Evolutionary conservation across 2,113 vertebrate genomes (phyloP), one percentile per base, ranked within the genome.

Genomic region (Oryzias melastigma): DNA sequence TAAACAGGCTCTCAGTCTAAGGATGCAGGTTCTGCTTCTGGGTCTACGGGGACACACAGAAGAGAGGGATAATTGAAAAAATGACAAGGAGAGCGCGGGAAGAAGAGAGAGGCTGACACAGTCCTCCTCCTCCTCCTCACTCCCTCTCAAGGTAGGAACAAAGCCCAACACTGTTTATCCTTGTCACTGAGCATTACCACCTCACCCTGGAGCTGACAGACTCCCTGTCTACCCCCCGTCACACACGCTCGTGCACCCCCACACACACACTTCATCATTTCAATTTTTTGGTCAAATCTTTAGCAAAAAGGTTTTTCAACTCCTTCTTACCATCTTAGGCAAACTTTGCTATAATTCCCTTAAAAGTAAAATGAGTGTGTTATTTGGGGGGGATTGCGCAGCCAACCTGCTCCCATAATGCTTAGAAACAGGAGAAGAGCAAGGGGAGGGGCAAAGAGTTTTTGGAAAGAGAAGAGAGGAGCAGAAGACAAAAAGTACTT

Each of bases 11-110:
- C 84, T 90, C 85, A 85, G 84, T 91, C 87, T 91, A 89, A 90
- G 77, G 84, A 91, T 88, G 80, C 69, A 67, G 78, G 63, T 79
- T 81, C 70, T 82, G 76, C 75, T 81, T 83, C 77, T 44, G 71
- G 78, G 80, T 86, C 87, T 82, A 78, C 52, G 54, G 78, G 78
- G 86, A 85, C 73, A 77, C 66, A 40, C 78, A 65, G 71, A 72
- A 75, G 86, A 82, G 86, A 86, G 56, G 75, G 89, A 90, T 91
- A 91, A 93, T 90, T 92, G 90, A 91, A 92, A 92, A 91, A 89
- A 91, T 90, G 91, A 91, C 91, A 91, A 85, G 83, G 78, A 85
- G 84, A 82, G 73, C 55, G 74, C 73, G 84, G 60, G 74, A 89
- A 82, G 72, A 80, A 81, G 65, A 75, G 67, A 69, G 77, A 67